These are phyloP conservation scores for Cherax destructor DNA, from an alignment of 1,140 invertebrate genomes.

Conservation along the genomic window DNA sequence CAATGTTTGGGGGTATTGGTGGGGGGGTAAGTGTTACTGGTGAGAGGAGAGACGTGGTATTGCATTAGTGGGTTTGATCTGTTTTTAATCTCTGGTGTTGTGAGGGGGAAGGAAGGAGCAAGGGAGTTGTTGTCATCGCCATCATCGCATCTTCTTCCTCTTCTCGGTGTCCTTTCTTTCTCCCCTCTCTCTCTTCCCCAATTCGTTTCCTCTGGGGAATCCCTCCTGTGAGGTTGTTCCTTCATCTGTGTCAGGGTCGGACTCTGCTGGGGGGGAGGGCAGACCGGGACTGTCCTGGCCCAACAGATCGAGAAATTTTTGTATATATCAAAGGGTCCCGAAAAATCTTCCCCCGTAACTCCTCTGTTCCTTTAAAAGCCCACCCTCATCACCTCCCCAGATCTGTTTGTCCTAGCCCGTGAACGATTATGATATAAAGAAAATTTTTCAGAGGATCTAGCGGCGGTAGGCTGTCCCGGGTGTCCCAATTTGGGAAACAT, in stretches of 20 bases:
- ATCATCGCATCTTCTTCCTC: background rate
- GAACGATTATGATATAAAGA: too few relatives aligned
- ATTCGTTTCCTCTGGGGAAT: slow-evolving; percentile 33
- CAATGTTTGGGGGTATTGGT: background rate
- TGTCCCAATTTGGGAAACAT: background rate
- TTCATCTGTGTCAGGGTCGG: slow-evolving; percentile 41
- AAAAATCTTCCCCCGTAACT: slow-evolving; percentile 40
- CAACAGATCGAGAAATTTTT: slow-evolving; percentile 1
- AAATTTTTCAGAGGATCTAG: background rate
- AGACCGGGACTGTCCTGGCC: slow-evolving; percentile 32
- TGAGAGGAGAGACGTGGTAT: background rate
- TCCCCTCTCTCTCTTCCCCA: slow-evolving; percentile 1
- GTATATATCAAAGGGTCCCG: slow-evolving; percentile 50
- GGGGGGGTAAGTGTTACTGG: background rate
- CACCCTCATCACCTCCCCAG: background rate
- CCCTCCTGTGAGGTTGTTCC: background rate
- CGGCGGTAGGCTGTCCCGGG: background rate
- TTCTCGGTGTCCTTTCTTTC: slow-evolving; percentile 18
- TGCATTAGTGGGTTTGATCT: background rate
- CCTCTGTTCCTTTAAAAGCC: background rate
- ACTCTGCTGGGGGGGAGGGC: slow-evolving; percentile 29
- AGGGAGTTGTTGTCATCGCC: background rate
- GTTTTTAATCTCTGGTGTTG: background rate
- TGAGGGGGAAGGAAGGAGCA: background rate
- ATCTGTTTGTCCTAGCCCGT: background rate